Evolutionary conservation across 2,113 vertebrate genomes (phyloP).

Genomic region (Semnopithecus entellus): DNA sequence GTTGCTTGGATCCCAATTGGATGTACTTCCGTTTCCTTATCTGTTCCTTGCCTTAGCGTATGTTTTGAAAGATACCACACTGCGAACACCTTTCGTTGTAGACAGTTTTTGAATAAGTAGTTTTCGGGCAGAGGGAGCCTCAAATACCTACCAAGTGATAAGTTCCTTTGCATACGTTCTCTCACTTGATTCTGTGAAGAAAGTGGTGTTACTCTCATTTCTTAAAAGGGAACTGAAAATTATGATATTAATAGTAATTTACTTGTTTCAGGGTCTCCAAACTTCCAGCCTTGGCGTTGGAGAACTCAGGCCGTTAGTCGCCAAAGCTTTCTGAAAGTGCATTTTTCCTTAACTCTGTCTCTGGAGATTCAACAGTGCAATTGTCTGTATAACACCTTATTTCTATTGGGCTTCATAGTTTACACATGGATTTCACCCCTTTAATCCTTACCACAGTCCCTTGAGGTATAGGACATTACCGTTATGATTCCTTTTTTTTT

Average conservation of each 20-base stretch:
- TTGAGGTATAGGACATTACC: conserved; percentile 2
- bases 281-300: neutral
- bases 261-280: conserved; percentile 9
- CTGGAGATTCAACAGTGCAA: neutral
- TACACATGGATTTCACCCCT: neutral
- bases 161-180: conserved; percentile 22
- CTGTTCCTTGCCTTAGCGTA: neutral
- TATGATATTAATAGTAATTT: neutral
- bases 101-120: neutral
- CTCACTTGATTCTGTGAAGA: conserved; percentile 32
- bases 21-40: conserved; percentile 38
- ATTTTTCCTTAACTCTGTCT: neutral
- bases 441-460: neutral
- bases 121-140: neutral
- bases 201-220: neutral
- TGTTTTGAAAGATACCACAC: neutral
- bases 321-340: neutral
- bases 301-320: neutral
- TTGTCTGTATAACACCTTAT: neutral
- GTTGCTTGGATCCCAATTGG: neutral
- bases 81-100: conserved; percentile 32
- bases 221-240: conserved; percentile 11
- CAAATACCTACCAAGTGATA: neutral
- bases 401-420: conserved; percentile 4
- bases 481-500: conserved; percentile 9